Evolutionary conservation across 2,888 invertebrate species (phyloP), one percentile per base, ranked within the genome.

Genomic region (Pharmacophagus antenor): DNA sequence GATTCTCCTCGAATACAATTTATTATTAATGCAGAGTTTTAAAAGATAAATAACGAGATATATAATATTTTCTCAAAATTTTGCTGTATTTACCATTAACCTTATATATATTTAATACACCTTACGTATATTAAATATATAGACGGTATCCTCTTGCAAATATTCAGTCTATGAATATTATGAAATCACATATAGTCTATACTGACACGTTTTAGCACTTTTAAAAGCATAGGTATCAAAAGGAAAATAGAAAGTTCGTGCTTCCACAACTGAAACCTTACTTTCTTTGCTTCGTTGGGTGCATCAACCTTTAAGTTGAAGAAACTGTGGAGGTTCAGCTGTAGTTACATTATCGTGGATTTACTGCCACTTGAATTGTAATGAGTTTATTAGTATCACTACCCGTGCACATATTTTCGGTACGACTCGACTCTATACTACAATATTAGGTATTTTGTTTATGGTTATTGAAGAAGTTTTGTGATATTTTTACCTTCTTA

Each of bases 341-440:
- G 27, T 50, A 58, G 54, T 57, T 48, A 57, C 49, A 52, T 68
- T 70, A 67, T 62, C 64, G 56, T 52, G 57, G 61, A 62, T 71
- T 70, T 72, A 74, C 68, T 67, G 64, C 62, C 66, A 68, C 71
- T 70, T 68, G 70, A 73, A 77, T 71, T 70, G 72, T 75, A 73
- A 71, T 66, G 69, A 73, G 72, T 71, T 68, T 73, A 57, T 72
- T 70, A 73, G 70, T 75, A 77, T 71, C 72, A 72, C 67, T 62
- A 66, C 66, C 62, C 61, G 66, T 67, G 67, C 56, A 66, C 52
- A 58, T 44, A 53, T 21, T 21, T 37, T 15, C 55, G n/a, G 25
- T 54, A 50, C 41, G 54, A 42, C 25, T 21, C 42, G 15, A 41
- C 17, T 27, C 53, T 63, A 60, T 74, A 70, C 70, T 65, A 68